phyloP scores from a whole-genome alignment of 2,888 invertebrate species.

The Eristalis intricaria region DNA sequence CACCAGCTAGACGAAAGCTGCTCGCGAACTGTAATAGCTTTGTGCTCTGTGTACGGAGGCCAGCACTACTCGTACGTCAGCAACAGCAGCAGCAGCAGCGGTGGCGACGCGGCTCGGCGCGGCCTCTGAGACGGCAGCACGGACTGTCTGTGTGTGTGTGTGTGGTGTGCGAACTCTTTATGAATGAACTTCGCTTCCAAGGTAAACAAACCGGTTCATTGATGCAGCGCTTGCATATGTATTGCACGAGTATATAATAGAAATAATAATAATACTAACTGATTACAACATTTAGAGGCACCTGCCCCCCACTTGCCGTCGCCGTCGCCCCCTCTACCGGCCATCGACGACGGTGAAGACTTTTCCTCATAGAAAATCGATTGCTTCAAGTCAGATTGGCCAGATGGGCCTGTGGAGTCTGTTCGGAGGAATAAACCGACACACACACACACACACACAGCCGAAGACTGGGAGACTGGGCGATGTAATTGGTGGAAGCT shows the following conservation, averaged over 20 bases:
- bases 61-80: slow-evolving; percentile 25
- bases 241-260: slow-evolving; percentile 19
- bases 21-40: slow-evolving; percentile 50
- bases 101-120: background rate
- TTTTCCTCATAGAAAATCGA: slow-evolving; percentile 58
- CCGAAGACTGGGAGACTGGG: background rate
- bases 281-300: slow-evolving; percentile 60
- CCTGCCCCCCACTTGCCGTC: slow-evolving; percentile 4
- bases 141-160: background rate
- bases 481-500: slow-evolving; percentile 6
- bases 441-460: background rate
- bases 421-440: background rate
- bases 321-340: background rate
- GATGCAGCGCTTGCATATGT: slow-evolving; percentile 30
- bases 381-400: slow-evolving; percentile 27
- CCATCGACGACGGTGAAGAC: background rate
- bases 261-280: slow-evolving; percentile 61
- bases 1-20: slow-evolving; percentile 13
- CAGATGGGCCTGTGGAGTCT: slow-evolving; percentile 16
- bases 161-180: slow-evolving; percentile 48
- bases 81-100: background rate
- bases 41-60: slow-evolving; percentile 41
- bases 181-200: slow-evolving; percentile 66
- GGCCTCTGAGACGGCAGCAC: background rate
- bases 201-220: slow-evolving; percentile 67